Percentiles rank a stretch among this genome's conserved stretches.
phyloP scores from a whole-genome alignment of 2,113 vertebrate genomes.

The Silurus meridionalis region DNA sequence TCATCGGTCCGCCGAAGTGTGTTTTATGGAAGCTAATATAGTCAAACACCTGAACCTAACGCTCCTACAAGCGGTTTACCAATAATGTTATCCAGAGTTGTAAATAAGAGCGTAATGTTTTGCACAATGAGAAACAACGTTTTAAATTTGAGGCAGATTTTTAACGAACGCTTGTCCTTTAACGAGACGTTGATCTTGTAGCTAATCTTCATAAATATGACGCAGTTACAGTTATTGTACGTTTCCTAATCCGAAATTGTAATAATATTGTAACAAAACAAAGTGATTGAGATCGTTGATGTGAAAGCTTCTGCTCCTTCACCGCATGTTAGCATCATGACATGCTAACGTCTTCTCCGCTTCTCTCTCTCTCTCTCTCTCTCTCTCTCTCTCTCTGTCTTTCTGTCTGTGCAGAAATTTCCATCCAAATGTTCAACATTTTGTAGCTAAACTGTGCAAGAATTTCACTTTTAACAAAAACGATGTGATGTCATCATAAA shows the following conservation, averaged over 20 bases:
- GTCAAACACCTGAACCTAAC: too few species aligned
- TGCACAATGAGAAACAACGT: not conserved
- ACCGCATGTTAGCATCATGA: slow-evolving; percentile 57
- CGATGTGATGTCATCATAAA: not conserved
- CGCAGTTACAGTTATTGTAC: not conserved
- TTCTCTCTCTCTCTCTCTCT: not conserved
- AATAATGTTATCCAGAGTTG: not conserved
- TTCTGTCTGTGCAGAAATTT: not conserved
- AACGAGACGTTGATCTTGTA: not conserved
- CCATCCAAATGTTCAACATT: not conserved
- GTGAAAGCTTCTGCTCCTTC: not conserved
- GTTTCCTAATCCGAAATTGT: not conserved
- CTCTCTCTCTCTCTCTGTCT: not conserved
- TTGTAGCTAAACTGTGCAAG: not conserved
- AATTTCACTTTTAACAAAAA: not conserved
- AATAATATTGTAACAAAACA: not conserved
- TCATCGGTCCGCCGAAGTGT: not conserved
- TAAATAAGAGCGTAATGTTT: not conserved
- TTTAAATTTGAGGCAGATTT: not conserved
- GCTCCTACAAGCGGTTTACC: not conserved
- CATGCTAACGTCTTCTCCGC: slow-evolving; percentile 50
- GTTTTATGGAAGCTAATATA: not conserved
- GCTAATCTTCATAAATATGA: not conserved
- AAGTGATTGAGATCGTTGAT: not conserved
- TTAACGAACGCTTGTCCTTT: not conserved